Percentiles rank a stretch among this genome's conserved stretches.
Conservation (phyloP, 2,888 invertebrate species). For the Pandemis heparana region DNA sequence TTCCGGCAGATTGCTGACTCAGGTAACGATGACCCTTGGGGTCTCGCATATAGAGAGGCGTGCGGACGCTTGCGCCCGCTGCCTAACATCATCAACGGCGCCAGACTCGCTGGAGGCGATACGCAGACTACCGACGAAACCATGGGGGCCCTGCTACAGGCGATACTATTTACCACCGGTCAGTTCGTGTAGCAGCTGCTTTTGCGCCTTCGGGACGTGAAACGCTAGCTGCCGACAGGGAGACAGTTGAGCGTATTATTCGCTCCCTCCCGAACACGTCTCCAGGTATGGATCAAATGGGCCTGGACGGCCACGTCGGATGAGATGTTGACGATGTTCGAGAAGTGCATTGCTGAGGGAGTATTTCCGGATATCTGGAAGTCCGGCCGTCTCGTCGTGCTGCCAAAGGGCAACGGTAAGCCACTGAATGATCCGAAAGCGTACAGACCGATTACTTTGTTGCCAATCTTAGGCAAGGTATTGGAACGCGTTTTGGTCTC, state of each 20-base stretch:
- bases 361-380: constrained; percentile 43
- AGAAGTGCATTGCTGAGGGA: constrained; percentile 46
- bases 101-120: constrained; percentile 25
- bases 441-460: constrained; percentile 42
- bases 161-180: constrained; percentile 49
- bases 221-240: constrained; percentile 32
- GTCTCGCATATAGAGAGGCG: constrained; percentile 47
- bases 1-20: constrained; percentile 30
- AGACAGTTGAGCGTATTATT: constrained; percentile 37
- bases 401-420: constrained; percentile 42
- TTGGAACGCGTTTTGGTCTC: constrained; percentile 49
- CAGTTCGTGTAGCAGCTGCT: constrained; percentile 46
- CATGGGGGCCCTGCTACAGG: constrained; percentile 43
- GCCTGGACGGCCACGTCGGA: constrained; percentile 21
- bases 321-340: constrained; percentile 41
- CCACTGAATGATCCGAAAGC: constrained; percentile 26
- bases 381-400: constrained; percentile 23
- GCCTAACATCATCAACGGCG: constrained; percentile 42
- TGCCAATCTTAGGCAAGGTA: constrained; percentile 53
- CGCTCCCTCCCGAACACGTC: constrained; percentile 51
- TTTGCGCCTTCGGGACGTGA: constrained; percentile 44
- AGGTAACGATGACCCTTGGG: constrained; percentile 44
- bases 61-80: constrained; percentile 46
- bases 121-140: constrained; percentile 41
- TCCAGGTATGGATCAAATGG: constrained; percentile 51